phyloP scores from a whole-genome alignment of 2,888 invertebrate genomes.

The Carterocephalus palaemon region DNA sequence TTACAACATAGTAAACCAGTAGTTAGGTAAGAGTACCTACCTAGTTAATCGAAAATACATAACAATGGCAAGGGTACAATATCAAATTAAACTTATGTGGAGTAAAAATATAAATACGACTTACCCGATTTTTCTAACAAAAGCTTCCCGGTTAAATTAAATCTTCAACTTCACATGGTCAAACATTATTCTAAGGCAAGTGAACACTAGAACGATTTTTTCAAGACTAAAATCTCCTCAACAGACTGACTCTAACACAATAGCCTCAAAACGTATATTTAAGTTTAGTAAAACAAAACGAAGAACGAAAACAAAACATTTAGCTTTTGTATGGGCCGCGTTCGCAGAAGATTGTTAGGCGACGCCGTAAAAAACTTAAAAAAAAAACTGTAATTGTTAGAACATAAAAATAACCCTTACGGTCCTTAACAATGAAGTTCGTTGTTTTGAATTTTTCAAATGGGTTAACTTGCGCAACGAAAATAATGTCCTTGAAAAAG shows the following conservation, averaged over 20 bases:
- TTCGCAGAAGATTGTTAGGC: slow-evolving; percentile 67
- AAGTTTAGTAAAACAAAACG: slow-evolving; percentile 71
- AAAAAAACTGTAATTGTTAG: slow-evolving; percentile 49
- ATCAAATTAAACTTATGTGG: too few species aligned
- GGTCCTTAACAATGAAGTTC: slow-evolving; percentile 49
- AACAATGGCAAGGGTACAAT: too few species aligned
- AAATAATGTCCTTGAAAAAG: slow-evolving; percentile 30
- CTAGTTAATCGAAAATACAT: too few species aligned
- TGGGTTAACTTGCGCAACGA: slow-evolving; percentile 57
- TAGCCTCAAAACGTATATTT: slow-evolving; percentile 73
- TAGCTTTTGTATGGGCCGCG: slow-evolving; percentile 67
- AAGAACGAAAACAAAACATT: slow-evolving; percentile 66
- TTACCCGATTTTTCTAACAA: too few species aligned
- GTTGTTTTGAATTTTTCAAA: slow-evolving; percentile 47
- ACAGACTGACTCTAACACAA: slow-evolving; percentile 64
- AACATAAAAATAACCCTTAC: slow-evolving; percentile 68
- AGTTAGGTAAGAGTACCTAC: too few species aligned
- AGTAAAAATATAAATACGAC: too few species aligned
- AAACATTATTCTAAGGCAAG: slow-evolving; percentile 39
- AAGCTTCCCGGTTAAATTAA: too few species aligned
- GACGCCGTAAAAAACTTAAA: slow-evolving; percentile 50
- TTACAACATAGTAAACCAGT: too few species aligned
- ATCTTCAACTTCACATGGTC: slow-evolving; percentile 4
- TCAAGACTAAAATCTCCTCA: slow-evolving; percentile 69
- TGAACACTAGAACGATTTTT: slow-evolving; percentile 69